Percentiles rank a stretch among this genome's conserved stretches.
Evolutionary conservation across 1,140 invertebrate genomes (phyloP).

Genomic region (Zeugodacus cucurbitae): DNA sequence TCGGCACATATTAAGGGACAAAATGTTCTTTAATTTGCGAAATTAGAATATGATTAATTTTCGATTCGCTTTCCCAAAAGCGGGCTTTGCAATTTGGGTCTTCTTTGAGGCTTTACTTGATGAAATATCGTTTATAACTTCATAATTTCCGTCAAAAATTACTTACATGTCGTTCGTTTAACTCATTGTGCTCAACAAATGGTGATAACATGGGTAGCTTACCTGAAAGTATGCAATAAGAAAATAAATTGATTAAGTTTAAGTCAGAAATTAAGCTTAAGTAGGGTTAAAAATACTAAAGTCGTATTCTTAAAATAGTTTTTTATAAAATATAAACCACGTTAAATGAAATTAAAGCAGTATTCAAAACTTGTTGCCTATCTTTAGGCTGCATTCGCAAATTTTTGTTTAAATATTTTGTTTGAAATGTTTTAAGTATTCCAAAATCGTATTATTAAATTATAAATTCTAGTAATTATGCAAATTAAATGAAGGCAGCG

Average conservation of each 20-base stretch:
- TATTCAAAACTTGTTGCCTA: too few relatives aligned
- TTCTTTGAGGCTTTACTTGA: not conserved
- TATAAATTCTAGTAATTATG: too few relatives aligned
- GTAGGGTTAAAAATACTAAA: not conserved
- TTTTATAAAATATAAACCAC: too few relatives aligned
- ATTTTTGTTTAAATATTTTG: too few relatives aligned
- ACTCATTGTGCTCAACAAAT: not conserved
- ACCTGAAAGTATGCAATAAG: not conserved
- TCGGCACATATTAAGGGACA: not conserved
- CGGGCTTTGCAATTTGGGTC: not conserved
- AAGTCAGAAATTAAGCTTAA: not conserved
- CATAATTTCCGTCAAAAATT: not conserved
- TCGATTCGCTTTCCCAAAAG: not conserved
- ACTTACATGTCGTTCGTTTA: not conserved
- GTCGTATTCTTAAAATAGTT: too few relatives aligned
- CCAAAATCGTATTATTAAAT: too few relatives aligned
- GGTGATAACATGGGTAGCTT: not conserved
- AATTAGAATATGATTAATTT: constrained; percentile 15
- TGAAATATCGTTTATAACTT: not conserved
- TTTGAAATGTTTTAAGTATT: too few relatives aligned
- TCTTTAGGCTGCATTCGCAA: too few relatives aligned
- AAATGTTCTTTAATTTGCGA: not conserved
- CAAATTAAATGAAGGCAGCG: too few relatives aligned
- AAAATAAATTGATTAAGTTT: not conserved
- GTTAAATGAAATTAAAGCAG: too few relatives aligned